Evolutionary conservation across 2,113 vertebrate species (phyloP).

Genomic region (Axis porcinus): DNA sequence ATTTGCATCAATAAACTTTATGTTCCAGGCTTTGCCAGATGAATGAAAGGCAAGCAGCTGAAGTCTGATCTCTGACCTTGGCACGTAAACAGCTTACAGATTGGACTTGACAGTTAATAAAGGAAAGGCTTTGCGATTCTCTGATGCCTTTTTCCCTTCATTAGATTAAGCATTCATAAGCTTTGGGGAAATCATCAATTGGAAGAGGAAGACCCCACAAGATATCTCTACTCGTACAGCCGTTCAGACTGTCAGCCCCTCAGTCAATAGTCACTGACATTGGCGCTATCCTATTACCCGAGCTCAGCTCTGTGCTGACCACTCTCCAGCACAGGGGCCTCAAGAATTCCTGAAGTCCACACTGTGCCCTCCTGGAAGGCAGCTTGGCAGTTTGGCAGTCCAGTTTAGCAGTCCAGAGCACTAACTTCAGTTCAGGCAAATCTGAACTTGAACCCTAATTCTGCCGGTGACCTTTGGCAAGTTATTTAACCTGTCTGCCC

Average conservation of each 20-base stretch:
- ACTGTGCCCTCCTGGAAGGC: background rate
- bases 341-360: background rate
- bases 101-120: conserved; percentile 30
- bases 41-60: conserved; percentile 14
- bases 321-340: background rate
- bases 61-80: conserved; percentile 48
- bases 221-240: background rate
- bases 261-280: background rate
- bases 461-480: conserved; percentile 22
- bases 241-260: background rate
- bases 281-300: background rate
- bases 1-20: conserved; percentile 42
- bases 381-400: too few relatives aligned
- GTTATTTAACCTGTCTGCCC: conserved; percentile 37
- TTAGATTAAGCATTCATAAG: background rate
- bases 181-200: conserved; percentile 5
- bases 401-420: background rate
- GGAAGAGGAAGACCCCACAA: background rate
- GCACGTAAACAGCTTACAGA: conserved; percentile 40
- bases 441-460: background rate
- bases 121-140: background rate
- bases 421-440: background rate
- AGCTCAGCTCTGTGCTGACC: background rate
- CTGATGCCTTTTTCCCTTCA: conserved; percentile 43
- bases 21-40: background rate